Base-by-base conservation (phyloP, 2,888 invertebrate genomes). In the Thymelicus sylvestris region DNA sequence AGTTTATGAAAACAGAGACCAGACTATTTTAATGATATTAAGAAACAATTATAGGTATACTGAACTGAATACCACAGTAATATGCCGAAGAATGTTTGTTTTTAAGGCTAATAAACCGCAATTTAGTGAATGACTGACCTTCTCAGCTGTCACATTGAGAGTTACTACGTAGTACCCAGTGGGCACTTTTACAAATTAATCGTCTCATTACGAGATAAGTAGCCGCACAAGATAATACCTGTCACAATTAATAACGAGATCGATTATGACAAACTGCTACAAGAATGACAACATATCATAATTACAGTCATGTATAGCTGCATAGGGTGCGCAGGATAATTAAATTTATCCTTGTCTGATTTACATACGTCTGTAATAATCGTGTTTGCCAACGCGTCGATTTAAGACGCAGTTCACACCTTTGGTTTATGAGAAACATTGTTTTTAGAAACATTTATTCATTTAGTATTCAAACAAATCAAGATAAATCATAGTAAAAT, bases 121-220 rank as follows among this genome's bases (percentile, higher is more conserved):
- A 47, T 41, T 72, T 38, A 13, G 63, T 24, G 66, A 67, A 62
- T 65, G 52, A 72, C n/a, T 39, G 70, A 67, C 70, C 71, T 71
- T 52, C 67, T 41, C 50, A 55, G 44, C 19, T 48, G 74, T 76
- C 75, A 76, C 73, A 66, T 73, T 75, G 66, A 71, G 48, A 48
- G 12, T 71, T 65, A 59, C 57, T 19, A 38, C 7, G 15, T 19
- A 76, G 72, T 76, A 72, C 75, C 72, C 78, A 71, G 71, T 77
- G 80, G 80, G 80, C 78, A 77, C 80, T 80, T 81, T 82, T 82
- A 82, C 80, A 78, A 79, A 80, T 79, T 82, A 80, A 80, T 80
- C 78, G 79, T 79, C 78, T 75, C 74, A 76, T 77, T 72, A 74
- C 72, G 75, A 76, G 73, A 75, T 76, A 76, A 77, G 79, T 74